These are phyloP conservation scores for Dromococcyx pavoninus DNA, from an alignment of 2,797 vertebrate genomes.

Conservation along the genomic window DNA sequence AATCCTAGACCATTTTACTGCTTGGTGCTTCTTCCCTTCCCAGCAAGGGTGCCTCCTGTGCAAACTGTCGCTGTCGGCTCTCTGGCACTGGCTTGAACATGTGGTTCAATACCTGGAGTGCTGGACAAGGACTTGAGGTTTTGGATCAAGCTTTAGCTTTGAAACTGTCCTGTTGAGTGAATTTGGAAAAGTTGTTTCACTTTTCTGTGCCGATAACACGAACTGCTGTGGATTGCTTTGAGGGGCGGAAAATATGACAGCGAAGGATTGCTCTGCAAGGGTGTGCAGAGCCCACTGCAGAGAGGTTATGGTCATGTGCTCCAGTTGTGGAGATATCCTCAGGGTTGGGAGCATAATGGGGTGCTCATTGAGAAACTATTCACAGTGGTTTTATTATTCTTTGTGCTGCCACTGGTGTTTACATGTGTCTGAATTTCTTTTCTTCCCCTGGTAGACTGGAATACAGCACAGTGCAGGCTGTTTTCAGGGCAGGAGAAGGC, in stretches of 20 bases:
- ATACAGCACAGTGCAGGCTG: not conserved
- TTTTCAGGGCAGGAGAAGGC: accelerated
- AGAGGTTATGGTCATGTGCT: not conserved
- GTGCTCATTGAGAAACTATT: not conserved
- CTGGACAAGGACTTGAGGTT: not conserved
- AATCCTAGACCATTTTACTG: not conserved
- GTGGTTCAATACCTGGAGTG: not conserved
- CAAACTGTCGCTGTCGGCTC: not conserved
- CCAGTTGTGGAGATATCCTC: not conserved
- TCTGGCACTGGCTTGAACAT: not conserved
- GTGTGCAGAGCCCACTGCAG: accelerated
- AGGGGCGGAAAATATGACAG: accelerated
- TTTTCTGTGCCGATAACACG: accelerated
- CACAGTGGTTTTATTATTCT: not conserved
- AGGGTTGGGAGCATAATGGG: accelerated
- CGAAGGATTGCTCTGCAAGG: not conserved
- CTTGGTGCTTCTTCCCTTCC: not conserved
- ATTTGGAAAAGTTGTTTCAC: not conserved
- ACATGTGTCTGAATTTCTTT: not conserved
- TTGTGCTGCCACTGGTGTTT: accelerated
- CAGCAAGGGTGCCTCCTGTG: accelerated
- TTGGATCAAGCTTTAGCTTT: accelerated
- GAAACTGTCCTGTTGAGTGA: not conserved
- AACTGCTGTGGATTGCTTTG: not conserved
- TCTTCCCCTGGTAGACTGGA: not conserved